Conservation (phyloP, 2,888 invertebrate species). For the Lasius fuliginosus region DNA sequence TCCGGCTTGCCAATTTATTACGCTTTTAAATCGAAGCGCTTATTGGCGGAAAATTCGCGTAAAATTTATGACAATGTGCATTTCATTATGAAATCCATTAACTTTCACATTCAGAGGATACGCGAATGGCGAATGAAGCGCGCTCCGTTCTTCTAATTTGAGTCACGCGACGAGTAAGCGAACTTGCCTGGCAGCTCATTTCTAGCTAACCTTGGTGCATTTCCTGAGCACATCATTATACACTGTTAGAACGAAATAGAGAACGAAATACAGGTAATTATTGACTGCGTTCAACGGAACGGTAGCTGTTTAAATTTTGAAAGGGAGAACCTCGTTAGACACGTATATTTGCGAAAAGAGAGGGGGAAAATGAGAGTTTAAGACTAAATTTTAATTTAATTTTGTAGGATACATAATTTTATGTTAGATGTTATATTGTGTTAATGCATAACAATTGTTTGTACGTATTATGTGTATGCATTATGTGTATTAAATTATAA, state of each 20-base stretch:
- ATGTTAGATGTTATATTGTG: conserved; percentile 14
- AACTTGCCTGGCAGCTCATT: conserved; percentile 31
- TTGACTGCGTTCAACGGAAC: conserved; percentile 24
- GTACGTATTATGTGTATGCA: not conserved
- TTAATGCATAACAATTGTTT: conserved; percentile 17
- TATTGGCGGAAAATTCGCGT: conserved; percentile 23
- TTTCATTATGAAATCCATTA: conserved; percentile 22
- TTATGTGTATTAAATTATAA: not conserved
- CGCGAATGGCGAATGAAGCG: not conserved
- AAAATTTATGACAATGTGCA: conserved; percentile 38
- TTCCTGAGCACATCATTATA: conserved; percentile 23
- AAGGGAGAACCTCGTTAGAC: conserved; percentile 33
- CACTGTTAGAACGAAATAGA: conserved; percentile 21
- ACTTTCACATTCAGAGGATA: conserved; percentile 14
- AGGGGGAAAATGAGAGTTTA: not conserved
- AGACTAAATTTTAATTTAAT: conserved; percentile 35
- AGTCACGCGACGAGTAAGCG: conserved; percentile 12
- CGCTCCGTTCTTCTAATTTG: conserved; percentile 19
- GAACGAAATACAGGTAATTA: conserved; percentile 41
- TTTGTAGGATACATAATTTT: conserved; percentile 9
- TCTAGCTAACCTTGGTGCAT: conserved; percentile 17
- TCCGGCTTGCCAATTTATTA: conserved; percentile 25
- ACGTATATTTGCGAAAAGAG: not conserved
- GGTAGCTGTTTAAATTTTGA: conserved; percentile 37
- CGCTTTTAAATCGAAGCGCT: conserved; percentile 40